Evolutionary conservation across 2,797 vertebrate species (phyloP), one percentile per base, ranked within the genome.

Genomic region (Notamacropus eugenii): DNA sequence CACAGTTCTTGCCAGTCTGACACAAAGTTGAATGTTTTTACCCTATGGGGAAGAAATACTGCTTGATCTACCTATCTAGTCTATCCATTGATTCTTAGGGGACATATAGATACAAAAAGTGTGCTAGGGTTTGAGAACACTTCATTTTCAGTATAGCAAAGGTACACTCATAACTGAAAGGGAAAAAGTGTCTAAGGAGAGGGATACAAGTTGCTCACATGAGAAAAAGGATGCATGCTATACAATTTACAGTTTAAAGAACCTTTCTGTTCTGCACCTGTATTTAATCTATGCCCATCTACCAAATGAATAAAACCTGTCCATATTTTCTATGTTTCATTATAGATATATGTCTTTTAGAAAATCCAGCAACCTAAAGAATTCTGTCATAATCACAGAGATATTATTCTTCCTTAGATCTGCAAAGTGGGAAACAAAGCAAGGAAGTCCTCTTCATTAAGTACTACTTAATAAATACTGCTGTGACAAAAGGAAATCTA

Each of bases 251-350:
- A 96, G 29, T 90, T 95, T 96, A 97, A 94, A 94, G 90, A 97
- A 56, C 95, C 95, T 94, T 93, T 93, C 93, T 95, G 96, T 97
- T 94, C 95, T 96, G 92, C 95, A 96, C 95, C 96, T 97, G 96
- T 97, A 95, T 94, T 95, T 95, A 91, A 97, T 92, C 93, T 95
- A 95, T 93, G 91, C 54, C 94, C 95, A 96, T 96, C 96, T 98
- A 97, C 97, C 91, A 97, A 96, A 95, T 55, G 96, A 95, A 96
- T 34, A 93, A 96, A 96, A 91, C 40, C 50, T 97, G 94, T 74
- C 93, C 91, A 91, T 34, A 91, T 96, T 97, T 97, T 74, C 96
- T 31, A 31, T 87, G 54, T 94, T 93, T 19, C 56, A 94, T 95
- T 57, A 34, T 91, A 96, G 34, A 67, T 82, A 67, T 28, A 95